These are phyloP conservation scores for Drosophila melanogaster DNA, from an alignment of 1,140 invertebrate species.

Conservation along the genomic window DNA sequence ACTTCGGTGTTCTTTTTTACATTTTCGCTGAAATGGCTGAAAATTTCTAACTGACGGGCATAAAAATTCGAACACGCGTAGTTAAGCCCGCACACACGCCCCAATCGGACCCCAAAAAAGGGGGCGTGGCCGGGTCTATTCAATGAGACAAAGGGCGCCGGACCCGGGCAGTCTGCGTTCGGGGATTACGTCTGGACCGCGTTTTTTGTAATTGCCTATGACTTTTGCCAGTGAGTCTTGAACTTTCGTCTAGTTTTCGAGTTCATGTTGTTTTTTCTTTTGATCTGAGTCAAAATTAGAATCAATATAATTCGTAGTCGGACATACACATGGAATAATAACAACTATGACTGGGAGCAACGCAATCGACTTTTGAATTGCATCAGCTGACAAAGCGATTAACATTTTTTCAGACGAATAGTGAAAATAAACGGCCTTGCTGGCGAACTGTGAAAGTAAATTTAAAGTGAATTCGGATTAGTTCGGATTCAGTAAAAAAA, in stretches of 20 bases:
- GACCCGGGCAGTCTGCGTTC: slow-evolving; percentile 25
- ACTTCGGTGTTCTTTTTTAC: slow-evolving; percentile 25
- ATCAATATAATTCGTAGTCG: slow-evolving; percentile 29
- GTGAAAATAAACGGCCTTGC: slow-evolving; percentile 40
- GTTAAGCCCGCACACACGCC: slow-evolving; percentile 50
- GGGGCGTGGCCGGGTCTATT: slow-evolving; percentile 60
- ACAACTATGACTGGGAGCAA: slow-evolving; percentile 23
- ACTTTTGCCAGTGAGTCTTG: slow-evolving; percentile 42
- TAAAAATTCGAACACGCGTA: slow-evolving; percentile 65
- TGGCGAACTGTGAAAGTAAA: slow-evolving; percentile 16
- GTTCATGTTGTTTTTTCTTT: slow-evolving; percentile 10
- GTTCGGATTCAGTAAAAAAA: background rate
- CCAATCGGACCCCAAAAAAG: slow-evolving; percentile 16
- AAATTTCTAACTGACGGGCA: slow-evolving; percentile 72
- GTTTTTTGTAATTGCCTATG: slow-evolving; percentile 57
- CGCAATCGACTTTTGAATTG: slow-evolving; percentile 71
- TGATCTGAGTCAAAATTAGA: slow-evolving; percentile 22
- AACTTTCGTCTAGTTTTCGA: slow-evolving; percentile 54
- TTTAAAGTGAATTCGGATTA: slow-evolving; percentile 2
- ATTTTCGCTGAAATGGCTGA: slow-evolving; percentile 78
- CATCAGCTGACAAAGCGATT: slow-evolving; percentile 60
- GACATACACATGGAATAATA: slow-evolving; percentile 14
- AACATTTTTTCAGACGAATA: slow-evolving; percentile 38
- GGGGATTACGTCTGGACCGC: slow-evolving; percentile 49
- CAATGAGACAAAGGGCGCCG: slow-evolving; percentile 74